These are phyloP conservation scores for Eugnorisma glareosa DNA, from an alignment of 2,888 invertebrate genomes.

Conservation along the genomic window DNA sequence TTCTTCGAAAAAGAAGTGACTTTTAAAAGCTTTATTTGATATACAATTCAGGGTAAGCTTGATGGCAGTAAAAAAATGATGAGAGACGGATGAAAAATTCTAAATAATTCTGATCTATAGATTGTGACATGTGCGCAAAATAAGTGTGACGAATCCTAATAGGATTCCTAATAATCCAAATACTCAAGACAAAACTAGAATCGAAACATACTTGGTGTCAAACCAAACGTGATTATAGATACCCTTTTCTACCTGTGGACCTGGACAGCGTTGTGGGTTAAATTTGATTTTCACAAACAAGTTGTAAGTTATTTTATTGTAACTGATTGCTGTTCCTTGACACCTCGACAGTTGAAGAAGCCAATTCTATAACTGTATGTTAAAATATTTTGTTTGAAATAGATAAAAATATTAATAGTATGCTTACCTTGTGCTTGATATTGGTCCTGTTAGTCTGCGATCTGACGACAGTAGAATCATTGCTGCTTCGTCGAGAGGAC, in stretches of 20 bases:
- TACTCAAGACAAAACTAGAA: neutral
- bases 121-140: neutral
- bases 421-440: constrained; percentile 87
- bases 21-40: neutral
- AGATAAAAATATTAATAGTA: neutral
- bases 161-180: neutral
- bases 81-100: neutral
- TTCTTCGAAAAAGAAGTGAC: neutral
- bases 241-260: neutral
- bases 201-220: neutral
- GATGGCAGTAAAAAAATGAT: neutral
- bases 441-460: constrained; percentile 87
- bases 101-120: neutral
- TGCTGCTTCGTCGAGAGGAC: constrained; percentile 95
- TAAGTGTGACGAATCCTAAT: neutral
- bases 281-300: neutral
- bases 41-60: neutral
- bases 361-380: neutral
- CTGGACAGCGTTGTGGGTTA: neutral
- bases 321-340: neutral
- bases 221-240: neutral
- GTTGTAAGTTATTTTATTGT: neutral
- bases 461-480: constrained; percentile 93
- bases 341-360: neutral
- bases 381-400: neutral